Evolutionary conservation across 2,113 vertebrate genomes (phyloP).

Genomic region (Amazona guildingii): DNA sequence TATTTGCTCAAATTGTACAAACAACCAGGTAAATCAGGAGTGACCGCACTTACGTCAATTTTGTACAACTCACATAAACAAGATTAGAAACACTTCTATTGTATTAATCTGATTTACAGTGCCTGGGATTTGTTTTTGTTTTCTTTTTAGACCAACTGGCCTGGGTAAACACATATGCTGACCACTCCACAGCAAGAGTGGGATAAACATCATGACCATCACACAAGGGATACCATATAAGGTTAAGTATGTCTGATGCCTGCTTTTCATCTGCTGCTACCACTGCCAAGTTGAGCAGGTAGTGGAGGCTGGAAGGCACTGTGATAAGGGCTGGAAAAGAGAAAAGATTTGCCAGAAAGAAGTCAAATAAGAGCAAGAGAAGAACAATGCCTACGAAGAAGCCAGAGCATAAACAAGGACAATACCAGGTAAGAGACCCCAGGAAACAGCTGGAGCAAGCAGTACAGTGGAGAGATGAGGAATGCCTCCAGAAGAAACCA

Average conservation of each 20-base stretch:
- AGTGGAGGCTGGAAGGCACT: neutral
- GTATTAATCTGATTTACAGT: conserved; percentile 24
- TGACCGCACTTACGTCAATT: neutral
- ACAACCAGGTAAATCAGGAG: neutral
- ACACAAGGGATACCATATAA: conserved; percentile 15
- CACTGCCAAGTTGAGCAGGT: conserved; percentile 24
- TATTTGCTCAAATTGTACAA: neutral
- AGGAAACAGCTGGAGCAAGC: neutral
- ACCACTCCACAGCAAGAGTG: neutral
- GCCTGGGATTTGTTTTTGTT: neutral
- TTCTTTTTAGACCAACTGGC: neutral
- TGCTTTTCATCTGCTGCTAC: conserved; percentile 19
- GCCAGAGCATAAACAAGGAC: neutral
- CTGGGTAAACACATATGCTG: neutral
- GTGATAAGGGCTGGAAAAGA: neutral
- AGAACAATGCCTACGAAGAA: neutral
- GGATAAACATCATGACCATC: neutral
- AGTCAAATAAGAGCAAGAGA: neutral
- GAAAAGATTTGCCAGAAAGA: neutral
- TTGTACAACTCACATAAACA: neutral
- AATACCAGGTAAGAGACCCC: neutral
- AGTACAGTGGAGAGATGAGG: neutral
- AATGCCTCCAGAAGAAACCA: neutral
- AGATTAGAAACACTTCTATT: neutral
- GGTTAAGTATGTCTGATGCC: neutral